Evolutionary conservation across 2,113 vertebrate genomes (phyloP).

Genomic region (Capreolus pygargus): DNA sequence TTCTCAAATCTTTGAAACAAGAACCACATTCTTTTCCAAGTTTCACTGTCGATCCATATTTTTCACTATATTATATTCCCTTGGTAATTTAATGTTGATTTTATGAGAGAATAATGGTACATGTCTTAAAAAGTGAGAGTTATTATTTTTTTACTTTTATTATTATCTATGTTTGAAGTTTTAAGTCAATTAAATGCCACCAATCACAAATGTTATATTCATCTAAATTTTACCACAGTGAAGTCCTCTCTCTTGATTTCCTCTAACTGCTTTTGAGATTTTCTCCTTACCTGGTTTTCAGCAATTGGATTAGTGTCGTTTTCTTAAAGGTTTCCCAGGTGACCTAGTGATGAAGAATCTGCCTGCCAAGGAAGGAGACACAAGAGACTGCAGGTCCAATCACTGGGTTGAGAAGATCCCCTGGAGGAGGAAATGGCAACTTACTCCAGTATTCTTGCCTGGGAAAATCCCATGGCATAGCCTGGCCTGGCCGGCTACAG

Average conservation of each 20-base stretch:
- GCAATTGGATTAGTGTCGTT: background rate
- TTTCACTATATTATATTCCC: background rate
- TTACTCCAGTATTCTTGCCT: background rate
- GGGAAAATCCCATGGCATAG: background rate
- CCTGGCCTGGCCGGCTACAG: background rate
- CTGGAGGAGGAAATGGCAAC: background rate
- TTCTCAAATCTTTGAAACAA: background rate
- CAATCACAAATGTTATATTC: background rate
- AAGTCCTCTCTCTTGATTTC: background rate
- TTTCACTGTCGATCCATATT: background rate
- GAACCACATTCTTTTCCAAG: background rate
- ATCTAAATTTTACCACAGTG: background rate
- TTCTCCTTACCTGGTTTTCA: background rate
- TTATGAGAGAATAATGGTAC: background rate
- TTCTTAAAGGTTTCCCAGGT: background rate
- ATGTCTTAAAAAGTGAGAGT: background rate
- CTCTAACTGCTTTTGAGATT: background rate
- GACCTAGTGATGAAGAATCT: background rate
- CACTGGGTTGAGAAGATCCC: background rate
- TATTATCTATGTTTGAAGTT: background rate
- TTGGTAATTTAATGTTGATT: background rate
- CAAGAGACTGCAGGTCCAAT: background rate
- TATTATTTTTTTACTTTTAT: background rate
- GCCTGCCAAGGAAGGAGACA: background rate
- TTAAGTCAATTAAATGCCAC: background rate